phyloP scores from a whole-genome alignment of 2,888 invertebrate species.

The Odontomyia ornata region DNA sequence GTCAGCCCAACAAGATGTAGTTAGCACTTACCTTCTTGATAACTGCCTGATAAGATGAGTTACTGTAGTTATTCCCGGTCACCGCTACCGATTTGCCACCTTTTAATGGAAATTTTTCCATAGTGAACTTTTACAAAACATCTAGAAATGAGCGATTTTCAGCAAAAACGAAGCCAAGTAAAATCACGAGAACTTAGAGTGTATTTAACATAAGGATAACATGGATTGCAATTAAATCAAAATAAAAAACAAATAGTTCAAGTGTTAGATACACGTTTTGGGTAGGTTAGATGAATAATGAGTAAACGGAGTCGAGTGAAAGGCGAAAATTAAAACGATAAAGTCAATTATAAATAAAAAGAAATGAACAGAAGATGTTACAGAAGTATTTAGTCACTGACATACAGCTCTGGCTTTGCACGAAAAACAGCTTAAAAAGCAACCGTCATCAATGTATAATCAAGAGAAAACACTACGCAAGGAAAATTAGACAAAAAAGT shows the following conservation, averaged over 20 bases:
- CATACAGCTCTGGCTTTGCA: neutral
- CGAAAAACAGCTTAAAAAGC: neutral
- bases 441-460: neutral
- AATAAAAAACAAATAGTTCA: neutral
- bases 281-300: neutral
- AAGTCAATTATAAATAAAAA: neutral
- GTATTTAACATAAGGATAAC: neutral
- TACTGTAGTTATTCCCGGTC: conserved; percentile 65
- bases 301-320: neutral
- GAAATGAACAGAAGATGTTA: neutral
- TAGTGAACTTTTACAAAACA: conserved; percentile 57
- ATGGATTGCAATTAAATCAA: neutral
- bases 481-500: neutral
- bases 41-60: conserved; percentile 70
- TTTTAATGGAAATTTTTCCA: conserved; percentile 79
- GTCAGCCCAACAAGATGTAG: neutral
- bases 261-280: neutral
- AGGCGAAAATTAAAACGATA: neutral
- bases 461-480: neutral
- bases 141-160: conserved; percentile 47
- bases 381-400: neutral
- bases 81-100: conserved; percentile 65
- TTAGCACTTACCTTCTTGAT: conserved; percentile 68
- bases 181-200: conserved; percentile 25
- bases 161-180: conserved; percentile 44